Percentiles rank a stretch among this genome's conserved stretches.
phyloP scores from a whole-genome alignment of 1,140 invertebrate species.

The Sogatella furcifera region DNA sequence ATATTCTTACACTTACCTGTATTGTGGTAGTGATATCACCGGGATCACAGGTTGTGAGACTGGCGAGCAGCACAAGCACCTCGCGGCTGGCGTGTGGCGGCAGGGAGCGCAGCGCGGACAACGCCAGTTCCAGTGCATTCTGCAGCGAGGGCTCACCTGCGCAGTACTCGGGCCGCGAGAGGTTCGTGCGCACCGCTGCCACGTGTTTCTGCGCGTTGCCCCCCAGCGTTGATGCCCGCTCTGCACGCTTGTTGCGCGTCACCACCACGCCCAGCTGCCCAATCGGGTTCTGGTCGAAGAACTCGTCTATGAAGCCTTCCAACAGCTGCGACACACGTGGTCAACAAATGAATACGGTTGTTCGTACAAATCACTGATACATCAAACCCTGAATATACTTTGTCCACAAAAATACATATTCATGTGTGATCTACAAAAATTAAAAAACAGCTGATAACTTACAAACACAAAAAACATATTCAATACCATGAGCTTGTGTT shows the following conservation, averaged over 20 bases:
- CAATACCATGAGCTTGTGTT: no score
- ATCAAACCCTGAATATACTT: no score
- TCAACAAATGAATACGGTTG: no score
- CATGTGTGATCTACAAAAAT: no score
- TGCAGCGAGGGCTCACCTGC: slow-evolving; percentile 89
- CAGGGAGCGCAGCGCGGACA: slow-evolving; percentile 75
- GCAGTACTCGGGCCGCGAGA: slow-evolving; percentile 15
- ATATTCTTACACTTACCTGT: no score
- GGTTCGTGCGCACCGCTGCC: slow-evolving; percentile 18
- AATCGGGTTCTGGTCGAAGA: slow-evolving; percentile 97
- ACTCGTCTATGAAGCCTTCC: slow-evolving; percentile 91
- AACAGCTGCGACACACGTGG: slow-evolving; percentile 77
- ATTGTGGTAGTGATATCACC: slow-evolving; percentile 83
- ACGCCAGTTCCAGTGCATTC: slow-evolving; percentile 83
- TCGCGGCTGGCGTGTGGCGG: slow-evolving; percentile 89
- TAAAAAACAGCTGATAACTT: no score
- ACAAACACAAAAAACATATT: no score
- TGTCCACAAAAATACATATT: no score
- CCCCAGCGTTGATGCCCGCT: slow-evolving; percentile 72
- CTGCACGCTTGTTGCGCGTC: slow-evolving; percentile 87
- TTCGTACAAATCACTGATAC: no score
- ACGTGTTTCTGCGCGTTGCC: slow-evolving; percentile 71
- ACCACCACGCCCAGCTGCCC: slow-evolving; percentile 90
- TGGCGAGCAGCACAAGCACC: slow-evolving; percentile 82
- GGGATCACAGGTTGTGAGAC: slow-evolving; percentile 93